Conservation (phyloP, 2,113 vertebrate genomes). For the Eulemur macaco region DNA sequence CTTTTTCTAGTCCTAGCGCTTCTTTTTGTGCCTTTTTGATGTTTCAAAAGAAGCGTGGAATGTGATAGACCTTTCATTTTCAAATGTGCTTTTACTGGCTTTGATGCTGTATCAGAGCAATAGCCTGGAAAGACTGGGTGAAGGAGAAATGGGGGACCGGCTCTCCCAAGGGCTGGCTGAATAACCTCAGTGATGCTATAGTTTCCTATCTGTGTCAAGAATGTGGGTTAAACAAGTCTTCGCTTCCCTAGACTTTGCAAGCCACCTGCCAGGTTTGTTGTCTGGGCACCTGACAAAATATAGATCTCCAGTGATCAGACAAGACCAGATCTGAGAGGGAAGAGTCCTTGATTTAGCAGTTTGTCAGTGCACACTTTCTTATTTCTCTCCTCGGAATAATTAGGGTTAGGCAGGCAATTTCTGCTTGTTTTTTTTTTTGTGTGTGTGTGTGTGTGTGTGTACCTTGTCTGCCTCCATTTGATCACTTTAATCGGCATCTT, state of each 20-base stretch:
- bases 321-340: neutral
- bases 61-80: constrained; percentile 78
- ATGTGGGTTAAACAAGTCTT: constrained; percentile 48
- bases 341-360: neutral
- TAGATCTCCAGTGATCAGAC: neutral
- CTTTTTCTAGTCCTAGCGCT: constrained; percentile 22
- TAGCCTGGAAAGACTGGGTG: constrained; percentile 71
- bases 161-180: constrained; percentile 43
- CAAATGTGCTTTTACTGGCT: constrained; percentile 46
- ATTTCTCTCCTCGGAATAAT: neutral
- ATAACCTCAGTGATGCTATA: constrained; percentile 45
- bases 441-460: rapidly evolving
- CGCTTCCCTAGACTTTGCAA: neutral
- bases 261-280: constrained; percentile 12
- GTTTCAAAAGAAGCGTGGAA: constrained; percentile 71
- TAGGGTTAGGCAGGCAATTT: neutral
- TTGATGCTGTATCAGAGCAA: constrained; percentile 70
- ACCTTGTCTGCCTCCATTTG: neutral
- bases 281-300: constrained; percentile 1
- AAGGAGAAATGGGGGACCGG: constrained; percentile 50
- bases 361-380: rapidly evolving
- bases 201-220: constrained; percentile 54
- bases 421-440: neutral
- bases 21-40: constrained; percentile 73
- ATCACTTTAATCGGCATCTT: neutral